Evolutionary conservation across 2,888 invertebrate species (phyloP).

Genomic region (Cephus rjabovi): DNA sequence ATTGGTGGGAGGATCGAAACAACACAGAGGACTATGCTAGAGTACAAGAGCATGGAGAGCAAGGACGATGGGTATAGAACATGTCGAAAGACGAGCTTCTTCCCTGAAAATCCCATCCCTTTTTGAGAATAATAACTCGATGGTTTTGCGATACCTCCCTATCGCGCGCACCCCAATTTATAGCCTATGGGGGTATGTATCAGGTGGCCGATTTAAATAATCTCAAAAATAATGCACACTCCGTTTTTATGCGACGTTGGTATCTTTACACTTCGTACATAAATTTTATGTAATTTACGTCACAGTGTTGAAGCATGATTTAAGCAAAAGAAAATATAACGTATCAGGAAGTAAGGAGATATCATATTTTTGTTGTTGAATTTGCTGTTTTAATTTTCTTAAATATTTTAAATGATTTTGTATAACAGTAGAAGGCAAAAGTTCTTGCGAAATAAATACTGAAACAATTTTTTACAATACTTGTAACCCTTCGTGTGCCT

Average conservation of each 20-base stretch:
- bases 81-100: not conserved
- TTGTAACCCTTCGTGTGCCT: no score
- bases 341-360: not conserved
- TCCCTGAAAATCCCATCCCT: not conserved
- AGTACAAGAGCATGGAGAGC: not conserved
- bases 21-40: not conserved
- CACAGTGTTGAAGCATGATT: not conserved
- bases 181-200: conserved; percentile 13
- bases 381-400: not conserved
- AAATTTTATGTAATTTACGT: conserved; percentile 2
- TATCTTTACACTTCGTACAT: conserved; percentile 15
- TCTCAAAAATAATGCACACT: conserved; percentile 19
- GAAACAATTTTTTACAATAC: no score
- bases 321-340: not conserved
- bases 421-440: not conserved
- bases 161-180: conserved; percentile 16
- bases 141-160: not conserved
- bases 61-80: not conserved
- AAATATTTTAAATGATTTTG: not conserved
- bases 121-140: not conserved
- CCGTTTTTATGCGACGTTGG: not conserved
- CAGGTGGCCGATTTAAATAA: conserved; percentile 22
- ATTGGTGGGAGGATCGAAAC: no score
- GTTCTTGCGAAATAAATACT: no score
- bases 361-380: not conserved